Percentiles rank a stretch among this genome's conserved stretches.
phyloP scores from a whole-genome alignment of 1,140 invertebrate species.

The Bombus vancouverensis region DNA sequence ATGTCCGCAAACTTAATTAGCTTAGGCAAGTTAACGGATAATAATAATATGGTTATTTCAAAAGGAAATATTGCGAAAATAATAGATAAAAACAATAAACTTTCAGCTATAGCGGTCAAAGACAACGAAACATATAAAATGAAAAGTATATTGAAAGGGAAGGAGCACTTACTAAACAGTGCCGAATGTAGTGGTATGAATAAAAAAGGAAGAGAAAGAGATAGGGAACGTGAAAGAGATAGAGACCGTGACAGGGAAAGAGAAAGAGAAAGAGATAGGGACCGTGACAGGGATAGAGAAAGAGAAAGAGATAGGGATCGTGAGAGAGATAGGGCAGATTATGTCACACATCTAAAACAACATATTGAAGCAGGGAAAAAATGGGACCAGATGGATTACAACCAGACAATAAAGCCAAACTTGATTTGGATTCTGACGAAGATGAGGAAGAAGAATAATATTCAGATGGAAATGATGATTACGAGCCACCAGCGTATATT shows the following conservation, averaged over 20 bases:
- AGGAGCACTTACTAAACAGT: too few relatives aligned
- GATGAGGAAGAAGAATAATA: conserved; percentile 79
- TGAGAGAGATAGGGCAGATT: conserved; percentile 73
- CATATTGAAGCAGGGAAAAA: conserved; percentile 82
- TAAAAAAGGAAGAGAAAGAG: conserved; percentile 69
- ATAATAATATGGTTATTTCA: too few relatives aligned
- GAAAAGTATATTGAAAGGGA: too few relatives aligned
- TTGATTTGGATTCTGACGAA: conserved; percentile 73
- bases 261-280: conserved; percentile 62
- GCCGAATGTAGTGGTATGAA: too few relatives aligned
- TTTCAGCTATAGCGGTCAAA: too few relatives aligned
- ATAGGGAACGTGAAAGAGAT: conserved; percentile 71
- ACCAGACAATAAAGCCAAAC: conserved; percentile 76
- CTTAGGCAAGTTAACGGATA: too few relatives aligned
- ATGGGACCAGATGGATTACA: conserved; percentile 80
- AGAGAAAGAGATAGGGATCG: not conserved
- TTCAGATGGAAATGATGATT: conserved; percentile 78
- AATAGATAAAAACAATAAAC: too few relatives aligned
- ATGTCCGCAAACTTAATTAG: too few relatives aligned
- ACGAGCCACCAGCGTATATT: conserved; percentile 78
- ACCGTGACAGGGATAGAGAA: not conserved
- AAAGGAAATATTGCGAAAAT: too few relatives aligned
- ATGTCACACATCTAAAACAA: conserved; percentile 81
- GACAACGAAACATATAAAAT: too few relatives aligned
- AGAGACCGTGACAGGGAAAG: conserved; percentile 67